phyloP scores from a whole-genome alignment of 1,140 invertebrate genomes.

The Aleiodes sp. region DNA sequence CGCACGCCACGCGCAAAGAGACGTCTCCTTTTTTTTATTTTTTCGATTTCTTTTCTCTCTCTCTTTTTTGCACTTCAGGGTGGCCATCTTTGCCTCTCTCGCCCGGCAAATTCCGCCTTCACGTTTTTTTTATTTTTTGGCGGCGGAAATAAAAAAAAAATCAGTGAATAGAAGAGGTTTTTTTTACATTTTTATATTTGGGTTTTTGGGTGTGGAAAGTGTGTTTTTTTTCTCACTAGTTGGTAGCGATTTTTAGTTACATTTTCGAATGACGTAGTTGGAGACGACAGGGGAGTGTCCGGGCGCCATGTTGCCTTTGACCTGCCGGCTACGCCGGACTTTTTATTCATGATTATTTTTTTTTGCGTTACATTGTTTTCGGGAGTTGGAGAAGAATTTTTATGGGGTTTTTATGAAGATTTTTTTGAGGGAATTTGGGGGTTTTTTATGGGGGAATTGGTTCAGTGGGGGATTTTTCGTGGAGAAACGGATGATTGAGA shows the following conservation, averaged over 20 bases:
- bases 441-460: not conserved
- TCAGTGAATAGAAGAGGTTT: not conserved
- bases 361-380: not conserved
- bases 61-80: not conserved
- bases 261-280: constrained; percentile 25
- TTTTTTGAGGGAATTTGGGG: not conserved
- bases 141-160: not conserved
- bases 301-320: constrained; percentile 52
- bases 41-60: not conserved
- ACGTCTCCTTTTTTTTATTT: constrained; percentile 29
- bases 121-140: not conserved
- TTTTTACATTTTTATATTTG: not conserved
- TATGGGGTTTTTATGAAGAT: too few species aligned
- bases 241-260: not conserved
- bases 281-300: constrained; percentile 36
- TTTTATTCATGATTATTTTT: constrained; percentile 6
- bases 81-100: constrained; percentile 22
- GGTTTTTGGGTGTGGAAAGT: too few species aligned
- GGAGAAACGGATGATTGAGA: not conserved
- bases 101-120: constrained; percentile 22
- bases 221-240: not conserved
- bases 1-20: constrained; percentile 45
- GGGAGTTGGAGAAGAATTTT: too few species aligned
- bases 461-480: not conserved
- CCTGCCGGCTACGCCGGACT: constrained; percentile 31